A percentile compares a stretch with the other conserved stretches of the same genome.
phyloP scores from a whole-genome alignment of 1,140 invertebrate species.

The Eupeodes corollae region DNA sequence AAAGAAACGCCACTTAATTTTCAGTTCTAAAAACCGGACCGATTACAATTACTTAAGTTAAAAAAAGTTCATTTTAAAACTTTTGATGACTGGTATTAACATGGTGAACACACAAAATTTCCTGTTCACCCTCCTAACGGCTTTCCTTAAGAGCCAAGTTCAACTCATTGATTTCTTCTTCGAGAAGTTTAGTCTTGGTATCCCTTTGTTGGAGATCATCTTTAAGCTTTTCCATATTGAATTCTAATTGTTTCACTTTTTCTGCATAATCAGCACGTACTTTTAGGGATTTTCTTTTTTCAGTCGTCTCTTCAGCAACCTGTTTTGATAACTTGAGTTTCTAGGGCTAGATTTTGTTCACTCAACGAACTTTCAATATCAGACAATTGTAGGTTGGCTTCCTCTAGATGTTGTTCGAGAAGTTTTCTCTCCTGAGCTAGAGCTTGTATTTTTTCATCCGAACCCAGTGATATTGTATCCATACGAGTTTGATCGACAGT shows the following conservation, averaged over 20 bases:
- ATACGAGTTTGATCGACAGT: conserved; percentile 44
- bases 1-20: too few relatives aligned
- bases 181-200: conserved; percentile 50
- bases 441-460: conserved; percentile 46
- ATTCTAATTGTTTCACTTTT: conserved; percentile 50
- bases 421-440: conserved; percentile 49
- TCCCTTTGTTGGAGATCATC: conserved; percentile 58
- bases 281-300: conserved; percentile 59
- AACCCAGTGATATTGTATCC: conserved; percentile 35
- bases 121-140: conserved; percentile 47
- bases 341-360: conserved; percentile 70
- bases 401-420: conserved; percentile 64
- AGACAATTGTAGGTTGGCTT: conserved; percentile 69
- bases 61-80: too few relatives aligned
- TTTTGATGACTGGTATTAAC: conserved; percentile 53
- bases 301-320: conserved; percentile 66
- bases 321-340: conserved; percentile 73
- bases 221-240: conserved; percentile 56
- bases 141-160: conserved; percentile 49
- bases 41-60: too few relatives aligned
- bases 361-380: conserved; percentile 86
- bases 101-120: conserved; percentile 49
- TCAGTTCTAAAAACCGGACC: too few relatives aligned
- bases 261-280: conserved; percentile 54
- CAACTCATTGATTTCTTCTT: conserved; percentile 52